Base-by-base conservation (phyloP, 2,113 vertebrate genomes). In the Limanda limanda region DNA sequence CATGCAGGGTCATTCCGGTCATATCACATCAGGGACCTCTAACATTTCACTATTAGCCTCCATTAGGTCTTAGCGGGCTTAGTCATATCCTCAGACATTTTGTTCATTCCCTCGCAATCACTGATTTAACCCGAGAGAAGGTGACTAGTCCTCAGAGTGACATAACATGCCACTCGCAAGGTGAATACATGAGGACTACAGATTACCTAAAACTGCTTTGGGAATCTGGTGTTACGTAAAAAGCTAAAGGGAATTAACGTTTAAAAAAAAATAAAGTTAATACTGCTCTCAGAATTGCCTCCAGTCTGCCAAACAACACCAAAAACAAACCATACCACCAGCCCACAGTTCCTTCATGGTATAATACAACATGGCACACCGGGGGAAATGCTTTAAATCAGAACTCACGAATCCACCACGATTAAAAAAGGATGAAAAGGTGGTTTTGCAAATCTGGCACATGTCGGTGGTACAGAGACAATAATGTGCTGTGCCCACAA, bases 321-420 rank as follows among this genome's bases (percentile, higher is more conserved):
- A 84, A 81, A 78, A 17, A 76, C 48, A 51, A 78, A 68, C 55
- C 69, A 83, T 10, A 69, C 52, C 21, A 71, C 45, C 77, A 77
- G 52, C 85, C 82, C 75, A 88, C 74, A 66, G 45, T 37, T 72
- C 56, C 74, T 86, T 89, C 84, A 81, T 84, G 81, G 62, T 85
- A 57, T 85, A 84, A 89, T 81, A 64, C 78, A 81, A 86, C 67
- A 82, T 81, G 80, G 83, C 78, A 87, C 73, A 74, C 23, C 5
- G 70, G 65, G 58, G 47, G 61, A 77, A 83, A 80, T 55, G 68
- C 80, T 81, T 89, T 31, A 42, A 72, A 64, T 86, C 24, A 52
- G 66, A 60, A 45, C 58, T 84, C 74, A 76, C 57, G 1, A 62
- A 84, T 64, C 69, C 58, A 78, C 35, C 60, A 71, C 20, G 52